Conservation (phyloP, 2,113 vertebrate genomes). For the Hyperoodon ampullatus region DNA sequence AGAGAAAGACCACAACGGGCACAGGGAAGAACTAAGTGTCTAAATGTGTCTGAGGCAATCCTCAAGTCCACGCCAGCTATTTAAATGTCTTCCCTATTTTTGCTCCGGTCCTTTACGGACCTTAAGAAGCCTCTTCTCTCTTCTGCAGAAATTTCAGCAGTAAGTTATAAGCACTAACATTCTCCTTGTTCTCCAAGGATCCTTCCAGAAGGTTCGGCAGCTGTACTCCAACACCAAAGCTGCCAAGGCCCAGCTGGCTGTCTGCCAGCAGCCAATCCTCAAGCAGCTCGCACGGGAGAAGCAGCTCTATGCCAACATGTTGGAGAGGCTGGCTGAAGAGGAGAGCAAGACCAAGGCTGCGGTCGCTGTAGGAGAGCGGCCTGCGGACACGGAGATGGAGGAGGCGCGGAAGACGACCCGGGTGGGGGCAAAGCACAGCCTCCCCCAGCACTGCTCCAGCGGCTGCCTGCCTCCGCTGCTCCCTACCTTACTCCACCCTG, state of each 20-base stretch:
- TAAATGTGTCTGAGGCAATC: neutral
- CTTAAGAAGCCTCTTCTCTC: neutral
- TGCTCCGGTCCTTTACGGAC: neutral
- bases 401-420: conserved; percentile 71
- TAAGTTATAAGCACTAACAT: conserved; percentile 13
- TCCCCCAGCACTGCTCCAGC: conserved; percentile 37
- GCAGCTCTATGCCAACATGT: conserved; percentile 97
- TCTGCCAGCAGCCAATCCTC: conserved; percentile 93
- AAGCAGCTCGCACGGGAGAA: conserved; percentile 96
- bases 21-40: neutral
- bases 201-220: conserved; percentile 92
- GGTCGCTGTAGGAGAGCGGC: conserved; percentile 66
- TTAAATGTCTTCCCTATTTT: neutral
- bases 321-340: conserved; percentile 93
- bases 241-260: conserved; percentile 91
- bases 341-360: conserved; percentile 87
- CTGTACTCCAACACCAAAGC: conserved; percentile 96
- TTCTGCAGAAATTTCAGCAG: neutral
- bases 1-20: neutral
- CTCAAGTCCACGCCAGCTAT: neutral
- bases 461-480: conserved; percentile 54
- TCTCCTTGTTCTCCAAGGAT: neutral
- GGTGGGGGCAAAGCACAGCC: conserved; percentile 83
- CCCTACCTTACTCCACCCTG: conserved; percentile 71
- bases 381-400: conserved; percentile 82